Evolutionary conservation across 1,140 invertebrate species (phyloP).

Genomic region (Aporrectodea caliginosa): DNA sequence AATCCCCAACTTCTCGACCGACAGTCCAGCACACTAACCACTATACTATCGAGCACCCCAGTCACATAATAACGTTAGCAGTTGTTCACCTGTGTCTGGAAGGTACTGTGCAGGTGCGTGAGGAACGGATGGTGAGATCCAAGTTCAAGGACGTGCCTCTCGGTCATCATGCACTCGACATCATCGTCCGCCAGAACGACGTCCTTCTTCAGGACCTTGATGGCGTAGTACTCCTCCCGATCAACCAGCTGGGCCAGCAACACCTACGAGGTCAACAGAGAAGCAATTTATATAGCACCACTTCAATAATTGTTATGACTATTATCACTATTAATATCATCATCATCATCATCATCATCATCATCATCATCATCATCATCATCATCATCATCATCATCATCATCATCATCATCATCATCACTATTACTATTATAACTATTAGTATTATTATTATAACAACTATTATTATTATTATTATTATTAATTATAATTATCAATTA

Average conservation of each 20-base stretch:
- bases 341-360: conserved; percentile 25
- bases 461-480: not conserved
- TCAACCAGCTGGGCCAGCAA: conserved; percentile 89
- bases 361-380: conserved; percentile 12
- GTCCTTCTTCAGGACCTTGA: conserved; percentile 94
- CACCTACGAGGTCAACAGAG: too few relatives aligned
- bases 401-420: conserved; percentile 19
- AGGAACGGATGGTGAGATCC: conserved; percentile 93
- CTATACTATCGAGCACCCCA: too few relatives aligned
- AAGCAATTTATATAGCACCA: too few relatives aligned
- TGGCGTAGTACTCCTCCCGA: conserved; percentile 87
- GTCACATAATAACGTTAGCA: too few relatives aligned
- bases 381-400: conserved; percentile 21
- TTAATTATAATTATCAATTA: not conserved
- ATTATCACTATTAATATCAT: not conserved
- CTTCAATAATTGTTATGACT: not conserved
- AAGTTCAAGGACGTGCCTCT: conserved; percentile 86
- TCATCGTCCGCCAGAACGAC: conserved; percentile 96
- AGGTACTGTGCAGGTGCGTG: conserved; percentile 89
- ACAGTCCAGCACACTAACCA: too few relatives aligned
- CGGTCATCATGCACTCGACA: conserved; percentile 95
- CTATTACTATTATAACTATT: not conserved
- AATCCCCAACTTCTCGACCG: too few relatives aligned
- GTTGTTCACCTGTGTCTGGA: conserved; percentile 74
- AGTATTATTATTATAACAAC: not conserved